Base-by-base conservation (phyloP, 2,797 vertebrate genomes). In the Presbytis comata region DNA sequence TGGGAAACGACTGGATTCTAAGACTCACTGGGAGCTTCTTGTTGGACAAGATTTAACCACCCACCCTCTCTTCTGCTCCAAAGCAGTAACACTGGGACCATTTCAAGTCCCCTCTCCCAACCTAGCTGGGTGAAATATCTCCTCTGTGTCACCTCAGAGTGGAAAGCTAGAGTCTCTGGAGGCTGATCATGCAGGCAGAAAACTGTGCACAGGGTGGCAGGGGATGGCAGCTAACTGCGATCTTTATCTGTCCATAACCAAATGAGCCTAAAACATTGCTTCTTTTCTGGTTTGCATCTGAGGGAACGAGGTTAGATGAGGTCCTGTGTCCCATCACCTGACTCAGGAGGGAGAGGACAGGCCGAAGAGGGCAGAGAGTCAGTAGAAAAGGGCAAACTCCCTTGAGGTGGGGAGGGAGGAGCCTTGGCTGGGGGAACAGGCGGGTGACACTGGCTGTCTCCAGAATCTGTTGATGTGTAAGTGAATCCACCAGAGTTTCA, bases 391-490 rank as follows among this genome's bases (percentile, higher is more conserved):
- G 48, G 1, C 5, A 33, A 33, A 39, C 24, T 14, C 17, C 53
- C 30, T 41, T 5, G 6, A 48, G 7, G 9, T 2, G 5, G 7
- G 6, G 19, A 11, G 19, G 59, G 30, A 33, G 28, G 7, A 8
- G 30, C 7, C 14, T 76, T 3, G 48, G 78, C 24, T 24, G 21
- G 22, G 19, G 30, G 24, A 3, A 30, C 3, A 26, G 5, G 36
- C 2, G 0, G 80, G n/a, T 26, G 39, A 83, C 1, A 3, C 14
- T 39, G 48, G 46, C 5, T 33, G 19, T 39, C 61, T 39, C n/a
- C 36, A 11, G 30, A n/a, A 14, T 39, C 39, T 50, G 1, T 0
- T 5, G 26, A 39, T n/a, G 22, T 67, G 3, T 10, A 36, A 17
- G 36, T 26, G 26, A 30, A 36, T 24, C 57, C 36, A n/a, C 57